Conservation (phyloP, 2,888 invertebrate species). For the Chrysolina haemoptera region DNA sequence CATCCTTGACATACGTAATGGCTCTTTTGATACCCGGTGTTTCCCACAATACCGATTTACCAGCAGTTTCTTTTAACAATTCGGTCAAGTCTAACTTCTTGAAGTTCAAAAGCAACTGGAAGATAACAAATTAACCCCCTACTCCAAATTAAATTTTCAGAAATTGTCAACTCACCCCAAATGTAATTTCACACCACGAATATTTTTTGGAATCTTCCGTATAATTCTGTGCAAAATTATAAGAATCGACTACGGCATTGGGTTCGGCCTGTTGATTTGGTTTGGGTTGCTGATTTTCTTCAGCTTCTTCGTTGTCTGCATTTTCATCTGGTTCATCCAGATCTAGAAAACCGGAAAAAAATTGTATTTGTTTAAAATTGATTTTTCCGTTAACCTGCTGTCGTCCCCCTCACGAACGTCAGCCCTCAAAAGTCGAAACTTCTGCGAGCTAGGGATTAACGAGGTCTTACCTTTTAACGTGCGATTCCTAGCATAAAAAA, state of each 20-base stretch:
- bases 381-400: too few species aligned
- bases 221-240: conserved; percentile 73
- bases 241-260: conserved; percentile 61
- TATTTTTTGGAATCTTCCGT: conserved; percentile 82
- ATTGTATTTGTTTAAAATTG: too few species aligned
- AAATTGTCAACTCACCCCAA: conserved; percentile 73
- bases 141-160: conserved; percentile 18
- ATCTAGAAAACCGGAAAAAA: conserved; percentile 65
- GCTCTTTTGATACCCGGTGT: conserved; percentile 87
- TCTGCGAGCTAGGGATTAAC: too few species aligned
- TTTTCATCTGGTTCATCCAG: conserved; percentile 70
- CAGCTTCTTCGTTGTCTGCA: conserved; percentile 68
- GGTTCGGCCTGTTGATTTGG: conserved; percentile 65
- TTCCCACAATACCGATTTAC: conserved; percentile 84
- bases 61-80: conserved; percentile 80
- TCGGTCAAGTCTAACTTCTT: conserved; percentile 84
- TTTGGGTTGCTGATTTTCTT: conserved; percentile 69
- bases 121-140: conserved; percentile 29
- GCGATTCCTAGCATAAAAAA: too few species aligned
- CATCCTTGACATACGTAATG: conserved; percentile 82
- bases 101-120: conserved; percentile 74
- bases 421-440: too few species aligned
- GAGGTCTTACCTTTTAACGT: too few species aligned
- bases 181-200: conserved; percentile 88
- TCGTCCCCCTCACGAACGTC: too few species aligned